These are phyloP conservation scores for Hydriomena furcata DNA, from an alignment of 2,888 invertebrate species.

Conservation along the genomic window DNA sequence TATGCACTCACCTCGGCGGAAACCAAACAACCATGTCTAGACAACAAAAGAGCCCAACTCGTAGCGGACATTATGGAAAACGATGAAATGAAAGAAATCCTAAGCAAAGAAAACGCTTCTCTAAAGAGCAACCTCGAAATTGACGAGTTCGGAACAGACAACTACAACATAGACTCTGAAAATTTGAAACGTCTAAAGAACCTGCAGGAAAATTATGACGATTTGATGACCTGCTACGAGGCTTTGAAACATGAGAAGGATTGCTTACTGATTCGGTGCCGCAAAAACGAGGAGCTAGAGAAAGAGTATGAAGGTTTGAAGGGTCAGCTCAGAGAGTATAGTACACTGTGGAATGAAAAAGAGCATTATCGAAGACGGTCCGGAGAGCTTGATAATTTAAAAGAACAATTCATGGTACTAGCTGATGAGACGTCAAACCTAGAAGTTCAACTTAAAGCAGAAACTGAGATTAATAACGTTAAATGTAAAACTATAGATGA, in stretches of 20 bases:
- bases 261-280: conserved; percentile 52
- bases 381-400: conserved; percentile 62
- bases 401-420: conserved; percentile 66
- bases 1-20: conserved; percentile 58
- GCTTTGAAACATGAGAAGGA: conserved; percentile 65
- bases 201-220: conserved; percentile 68
- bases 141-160: conserved; percentile 44
- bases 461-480: conserved; percentile 66
- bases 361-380: conserved; percentile 70
- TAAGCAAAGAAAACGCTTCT: conserved; percentile 54
- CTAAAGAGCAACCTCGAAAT: conserved; percentile 39
- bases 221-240: conserved; percentile 66
- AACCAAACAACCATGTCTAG: conserved; percentile 43
- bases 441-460: conserved; percentile 67
- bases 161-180: conserved; percentile 57
- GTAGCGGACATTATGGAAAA: conserved; percentile 75
- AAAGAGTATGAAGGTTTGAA: conserved; percentile 58
- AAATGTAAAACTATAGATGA: conserved; percentile 61
- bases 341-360: conserved; percentile 69
- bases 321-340: conserved; percentile 63
- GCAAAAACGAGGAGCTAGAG: conserved; percentile 63
- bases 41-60: conserved; percentile 67
- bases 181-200: conserved; percentile 66
- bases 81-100: conserved; percentile 72
- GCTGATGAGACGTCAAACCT: conserved; percentile 67